These are phyloP conservation scores for Salvelinus namaycush DNA, from an alignment of 2,113 vertebrate genomes.

Conservation along the genomic window DNA sequence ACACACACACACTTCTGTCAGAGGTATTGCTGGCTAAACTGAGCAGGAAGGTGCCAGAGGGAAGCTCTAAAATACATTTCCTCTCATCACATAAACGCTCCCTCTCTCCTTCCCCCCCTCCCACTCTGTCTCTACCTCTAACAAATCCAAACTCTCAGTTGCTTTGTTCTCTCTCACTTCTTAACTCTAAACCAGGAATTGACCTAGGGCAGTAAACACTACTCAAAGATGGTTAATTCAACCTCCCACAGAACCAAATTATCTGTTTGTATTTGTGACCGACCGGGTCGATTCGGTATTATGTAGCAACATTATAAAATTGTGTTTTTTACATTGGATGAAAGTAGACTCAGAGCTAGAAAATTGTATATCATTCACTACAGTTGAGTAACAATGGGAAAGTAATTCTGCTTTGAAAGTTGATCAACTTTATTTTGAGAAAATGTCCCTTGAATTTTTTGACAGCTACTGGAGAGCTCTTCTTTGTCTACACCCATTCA, in stretches of 20 bases:
- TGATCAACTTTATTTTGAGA: too few species aligned
- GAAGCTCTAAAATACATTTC: not conserved
- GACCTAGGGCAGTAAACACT: too few species aligned
- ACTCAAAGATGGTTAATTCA: not conserved
- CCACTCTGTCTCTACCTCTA: not conserved
- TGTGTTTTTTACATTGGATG: too few species aligned
- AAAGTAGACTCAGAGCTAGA: too few species aligned
- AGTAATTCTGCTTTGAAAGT: too few species aligned
- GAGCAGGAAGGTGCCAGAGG: not conserved
- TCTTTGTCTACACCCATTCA: too few species aligned
- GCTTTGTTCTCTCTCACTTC: not conserved
- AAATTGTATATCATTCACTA: too few species aligned
- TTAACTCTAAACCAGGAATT: not conserved
- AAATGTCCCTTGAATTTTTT: too few species aligned
- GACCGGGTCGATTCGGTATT: too few species aligned
- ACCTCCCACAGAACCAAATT: not conserved
- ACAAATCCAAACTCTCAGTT: not conserved
- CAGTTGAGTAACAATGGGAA: too few species aligned
- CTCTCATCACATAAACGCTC: not conserved
- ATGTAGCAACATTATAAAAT: too few species aligned
- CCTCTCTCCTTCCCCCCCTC: not conserved
- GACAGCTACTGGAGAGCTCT: too few species aligned
- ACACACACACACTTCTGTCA: not conserved
- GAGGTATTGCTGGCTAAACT: conserved; percentile 3
- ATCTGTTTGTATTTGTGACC: not conserved